Percentiles rank a stretch among this genome's conserved stretches.
These are phyloP conservation scores for Cetoscarus ocellatus DNA, from an alignment of 2,797 vertebrate genomes.

Conservation along the genomic window DNA sequence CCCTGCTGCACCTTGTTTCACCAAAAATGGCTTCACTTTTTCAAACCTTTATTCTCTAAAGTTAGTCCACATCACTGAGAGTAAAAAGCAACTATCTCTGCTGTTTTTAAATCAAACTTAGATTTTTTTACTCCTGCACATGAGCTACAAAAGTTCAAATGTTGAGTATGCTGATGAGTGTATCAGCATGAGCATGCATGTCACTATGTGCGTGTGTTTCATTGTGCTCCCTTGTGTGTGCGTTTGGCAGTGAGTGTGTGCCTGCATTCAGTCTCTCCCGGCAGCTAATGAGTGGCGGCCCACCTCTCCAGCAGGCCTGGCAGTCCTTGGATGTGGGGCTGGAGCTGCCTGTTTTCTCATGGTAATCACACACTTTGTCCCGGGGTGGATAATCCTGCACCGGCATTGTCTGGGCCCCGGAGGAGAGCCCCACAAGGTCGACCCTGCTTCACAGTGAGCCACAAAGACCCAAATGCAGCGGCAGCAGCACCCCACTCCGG, in stretches of 20 bases:
- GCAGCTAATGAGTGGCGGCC: conserved; percentile 85
- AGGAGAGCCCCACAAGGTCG: conserved; percentile 85
- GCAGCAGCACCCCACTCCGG: conserved; percentile 79
- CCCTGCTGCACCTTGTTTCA: too few relatives aligned
- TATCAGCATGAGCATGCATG: conserved; percentile 65
- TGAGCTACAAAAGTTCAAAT: conserved; percentile 34
- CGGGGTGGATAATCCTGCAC: conserved; percentile 85
- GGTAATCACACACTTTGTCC: conserved; percentile 89
- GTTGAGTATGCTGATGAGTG: conserved; percentile 31
- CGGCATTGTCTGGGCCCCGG: conserved; percentile 84
- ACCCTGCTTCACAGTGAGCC: conserved; percentile 81
- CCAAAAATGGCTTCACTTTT: too few relatives aligned
- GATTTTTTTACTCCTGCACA: neutral
- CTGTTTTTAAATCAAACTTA: conserved; percentile 3
- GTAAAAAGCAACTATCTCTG: too few relatives aligned
- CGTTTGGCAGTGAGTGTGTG: conserved; percentile 63
- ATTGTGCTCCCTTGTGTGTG: conserved; percentile 66
- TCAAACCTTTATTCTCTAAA: neutral
- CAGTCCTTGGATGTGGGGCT: conserved; percentile 76
- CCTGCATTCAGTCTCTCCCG: conserved; percentile 78
- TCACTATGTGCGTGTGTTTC: conserved; percentile 59
- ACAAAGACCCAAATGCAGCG: conserved; percentile 82
- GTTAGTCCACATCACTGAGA: too few relatives aligned
- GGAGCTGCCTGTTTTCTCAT: conserved; percentile 86
- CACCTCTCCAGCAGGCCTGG: conserved; percentile 84